Evolutionary conservation across 64 coral and sea anemone genomes (phyloP).

Genomic region (Astreopora myriophthalma): DNA sequence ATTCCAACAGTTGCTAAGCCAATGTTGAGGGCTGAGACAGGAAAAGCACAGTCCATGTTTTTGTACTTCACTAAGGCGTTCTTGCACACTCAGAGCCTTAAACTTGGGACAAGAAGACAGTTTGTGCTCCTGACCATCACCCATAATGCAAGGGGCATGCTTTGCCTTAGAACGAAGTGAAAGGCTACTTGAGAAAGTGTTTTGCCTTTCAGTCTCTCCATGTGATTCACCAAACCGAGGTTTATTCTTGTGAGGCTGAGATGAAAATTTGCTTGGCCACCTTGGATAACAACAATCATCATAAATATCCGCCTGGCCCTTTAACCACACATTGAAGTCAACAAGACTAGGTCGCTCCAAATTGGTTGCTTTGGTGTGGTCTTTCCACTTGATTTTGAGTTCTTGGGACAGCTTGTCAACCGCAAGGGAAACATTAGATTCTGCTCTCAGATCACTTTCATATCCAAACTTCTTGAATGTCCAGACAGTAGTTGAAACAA

Average conservation of each 20-base stretch:
- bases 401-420: too few species aligned
- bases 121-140: not conserved
- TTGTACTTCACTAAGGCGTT: constrained; percentile 4
- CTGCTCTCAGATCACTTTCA: too few species aligned
- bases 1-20: not conserved
- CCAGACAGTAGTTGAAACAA: too few species aligned
- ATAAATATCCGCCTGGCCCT: not conserved
- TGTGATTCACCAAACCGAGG: not conserved
- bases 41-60: not conserved
- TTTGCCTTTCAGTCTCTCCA: not conserved
- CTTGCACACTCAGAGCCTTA: not conserved
- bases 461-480: too few species aligned
- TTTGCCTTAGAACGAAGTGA: not conserved
- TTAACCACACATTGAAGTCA: constrained; percentile 2
- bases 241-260: not conserved
- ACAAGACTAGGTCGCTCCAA: not conserved
- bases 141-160: not conserved
- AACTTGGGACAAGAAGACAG: not conserved
- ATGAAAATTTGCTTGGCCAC: not conserved
- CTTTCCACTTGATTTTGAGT: too few species aligned
- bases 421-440: too few species aligned
- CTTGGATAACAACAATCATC: not conserved
- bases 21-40: too few species aligned
- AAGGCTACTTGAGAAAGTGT: not conserved
- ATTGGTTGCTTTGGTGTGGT: constrained; percentile 4